These are phyloP conservation scores for Cacajao melanocephalus DNA, from an alignment of 2,797 vertebrate genomes.

Conservation along the genomic window DNA sequence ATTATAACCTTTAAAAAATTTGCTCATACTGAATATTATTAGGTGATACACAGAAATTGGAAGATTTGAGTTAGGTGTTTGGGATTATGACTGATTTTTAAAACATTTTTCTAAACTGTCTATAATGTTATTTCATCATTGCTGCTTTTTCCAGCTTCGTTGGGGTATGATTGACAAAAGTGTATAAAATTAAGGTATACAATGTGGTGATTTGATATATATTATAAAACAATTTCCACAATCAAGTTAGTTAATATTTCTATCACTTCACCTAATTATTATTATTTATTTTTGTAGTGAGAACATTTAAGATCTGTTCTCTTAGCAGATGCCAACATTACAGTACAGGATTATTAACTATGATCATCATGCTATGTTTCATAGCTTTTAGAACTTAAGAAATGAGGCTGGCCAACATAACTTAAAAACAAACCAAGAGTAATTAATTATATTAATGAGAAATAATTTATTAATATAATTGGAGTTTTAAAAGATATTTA, in stretches of 20 bases:
- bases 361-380: background rate
- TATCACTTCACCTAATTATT: background rate
- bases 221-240: background rate
- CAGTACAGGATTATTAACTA: background rate
- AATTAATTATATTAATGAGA: background rate
- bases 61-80: background rate
- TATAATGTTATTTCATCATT: background rate
- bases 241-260: background rate
- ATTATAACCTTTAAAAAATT: background rate
- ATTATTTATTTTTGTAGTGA: background rate
- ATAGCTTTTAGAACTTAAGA: conserved; percentile 40
- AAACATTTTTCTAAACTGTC: background rate
- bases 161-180: background rate
- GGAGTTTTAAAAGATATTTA: background rate
- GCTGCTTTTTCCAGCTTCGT: background rate
- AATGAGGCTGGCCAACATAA: background rate
- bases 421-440: background rate
- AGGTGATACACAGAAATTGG: background rate
- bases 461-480: background rate
- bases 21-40: background rate
- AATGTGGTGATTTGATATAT: background rate
- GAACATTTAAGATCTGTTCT: background rate
- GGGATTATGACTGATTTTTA: background rate
- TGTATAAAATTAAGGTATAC: background rate
- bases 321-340: background rate